Evolutionary conservation across 2,113 vertebrate species (phyloP), one percentile per base, ranked within the genome.

Genomic region (Cochlearius cochlearius): DNA sequence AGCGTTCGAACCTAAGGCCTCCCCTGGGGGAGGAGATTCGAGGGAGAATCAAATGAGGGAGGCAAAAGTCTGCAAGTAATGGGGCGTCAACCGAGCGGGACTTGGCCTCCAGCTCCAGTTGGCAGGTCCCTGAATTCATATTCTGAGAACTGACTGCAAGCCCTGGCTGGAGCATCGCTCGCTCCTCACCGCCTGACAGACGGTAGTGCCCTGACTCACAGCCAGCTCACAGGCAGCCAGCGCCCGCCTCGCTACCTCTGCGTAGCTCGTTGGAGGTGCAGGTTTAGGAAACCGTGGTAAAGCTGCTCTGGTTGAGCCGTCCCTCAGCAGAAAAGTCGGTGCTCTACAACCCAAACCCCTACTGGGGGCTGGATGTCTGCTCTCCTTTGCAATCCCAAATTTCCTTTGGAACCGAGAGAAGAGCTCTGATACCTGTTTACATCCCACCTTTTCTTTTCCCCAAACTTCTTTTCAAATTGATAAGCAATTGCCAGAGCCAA

Each of bases 61-160:
- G 38, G 72, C 5, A 2, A 63, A 96, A 88, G 71, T 67, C 75
- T 88, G 27, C 56, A 86, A 93, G 79, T 55, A 80, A 86, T 4
- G 11, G 63, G 83, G 88, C 9, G 20, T 88, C 74, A 79, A 29
- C 80, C 0, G 0, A 79, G 39, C 0, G 0, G 66, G 84, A 79
- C 41, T 91, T 96, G 81, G 88, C 79, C 50, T 89, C 63, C 56
- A 21, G 85, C 58, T 77, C 58, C 60, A 43, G 55, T 12, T 91
- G 88, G 86, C 39, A 77, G 91, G 77, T 84, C 53, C 86, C 91
- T 93, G 80, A 89, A 92, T 71, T 80, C 60, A 4, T 87, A 53
- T 80, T 87, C 76, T 84, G 79, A 89, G 76, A 94, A 60, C 45
- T 56, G 59, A 88, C 52, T 68, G 91, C 76, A 91, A 92, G 68